Conservation (phyloP, 2,797 vertebrate species). For the Dendrocincla tyrannina region DNA sequence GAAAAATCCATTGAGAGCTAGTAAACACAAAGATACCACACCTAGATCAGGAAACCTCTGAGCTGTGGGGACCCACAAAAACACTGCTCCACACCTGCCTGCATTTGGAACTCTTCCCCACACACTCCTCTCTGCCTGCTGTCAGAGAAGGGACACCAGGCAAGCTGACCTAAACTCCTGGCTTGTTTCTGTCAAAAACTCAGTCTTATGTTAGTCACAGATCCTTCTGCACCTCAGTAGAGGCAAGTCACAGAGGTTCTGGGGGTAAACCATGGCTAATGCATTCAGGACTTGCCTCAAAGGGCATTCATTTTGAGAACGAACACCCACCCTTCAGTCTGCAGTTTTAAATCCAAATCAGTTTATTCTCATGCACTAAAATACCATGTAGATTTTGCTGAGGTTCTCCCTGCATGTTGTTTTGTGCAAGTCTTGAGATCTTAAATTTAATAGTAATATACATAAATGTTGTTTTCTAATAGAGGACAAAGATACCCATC, state of each 20-base stretch:
- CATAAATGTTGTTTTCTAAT: not conserved
- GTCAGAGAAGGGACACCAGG: accelerated
- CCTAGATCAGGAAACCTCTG: not conserved
- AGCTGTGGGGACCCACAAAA: not conserved
- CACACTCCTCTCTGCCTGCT: not conserved
- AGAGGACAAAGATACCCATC: not conserved
- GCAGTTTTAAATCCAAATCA: not conserved
- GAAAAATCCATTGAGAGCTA: not conserved
- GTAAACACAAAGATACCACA: not conserved
- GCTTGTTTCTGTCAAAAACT: not conserved
- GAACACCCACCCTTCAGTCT: not conserved
- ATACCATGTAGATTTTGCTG: not conserved
- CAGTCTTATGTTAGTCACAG: not conserved
- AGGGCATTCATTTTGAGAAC: not conserved
- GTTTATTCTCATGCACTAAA: not conserved
- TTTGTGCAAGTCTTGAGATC: not conserved
- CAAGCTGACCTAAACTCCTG: not conserved
- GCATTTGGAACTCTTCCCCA: not conserved
- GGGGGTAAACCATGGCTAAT: not conserved
- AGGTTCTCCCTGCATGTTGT: not conserved
- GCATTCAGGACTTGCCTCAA: not conserved
- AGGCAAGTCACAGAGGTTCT: not conserved
- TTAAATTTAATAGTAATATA: not conserved
- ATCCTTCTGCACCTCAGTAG: not conserved
- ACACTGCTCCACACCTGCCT: not conserved